Conservation (phyloP, 2,797 vertebrate genomes). For the Sciaenops ocellatus region DNA sequence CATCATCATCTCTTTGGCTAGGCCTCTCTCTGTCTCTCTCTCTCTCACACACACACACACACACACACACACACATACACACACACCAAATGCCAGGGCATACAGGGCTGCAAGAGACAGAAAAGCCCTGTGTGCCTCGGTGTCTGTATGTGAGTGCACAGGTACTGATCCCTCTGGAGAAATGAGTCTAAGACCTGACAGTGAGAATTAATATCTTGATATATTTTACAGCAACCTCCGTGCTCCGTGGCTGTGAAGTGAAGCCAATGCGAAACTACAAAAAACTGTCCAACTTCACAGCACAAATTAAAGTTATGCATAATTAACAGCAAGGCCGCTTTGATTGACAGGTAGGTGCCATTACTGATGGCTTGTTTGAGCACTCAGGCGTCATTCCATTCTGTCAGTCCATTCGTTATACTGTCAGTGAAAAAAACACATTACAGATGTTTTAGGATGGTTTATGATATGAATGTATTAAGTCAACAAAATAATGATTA, state of each 20-base stretch:
- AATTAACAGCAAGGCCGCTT: no score
- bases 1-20: constrained; percentile 32
- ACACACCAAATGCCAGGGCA: constrained; percentile 24
- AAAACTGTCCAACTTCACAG: no score
- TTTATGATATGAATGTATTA: neutral
- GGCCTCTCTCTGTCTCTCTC: neutral
- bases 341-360: no score
- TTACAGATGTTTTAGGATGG: neutral
- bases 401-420: no score
- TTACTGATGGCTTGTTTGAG: no score
- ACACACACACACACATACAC: constrained; percentile 20
- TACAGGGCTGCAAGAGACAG: constrained; percentile 21
- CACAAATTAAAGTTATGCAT: no score
- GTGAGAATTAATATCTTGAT: neutral
- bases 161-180: neutral
- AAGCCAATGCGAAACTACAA: no score
- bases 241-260: no score
- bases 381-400: no score
- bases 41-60: constrained; percentile 19
- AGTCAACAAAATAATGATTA: neutral
- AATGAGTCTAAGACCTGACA: no score
- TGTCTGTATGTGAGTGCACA: neutral
- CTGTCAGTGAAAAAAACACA: no score
- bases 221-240: neutral
- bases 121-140: constrained; percentile 1